Conservation (phyloP, 2,888 invertebrate genomes). For the Mythimna loreyi region DNA sequence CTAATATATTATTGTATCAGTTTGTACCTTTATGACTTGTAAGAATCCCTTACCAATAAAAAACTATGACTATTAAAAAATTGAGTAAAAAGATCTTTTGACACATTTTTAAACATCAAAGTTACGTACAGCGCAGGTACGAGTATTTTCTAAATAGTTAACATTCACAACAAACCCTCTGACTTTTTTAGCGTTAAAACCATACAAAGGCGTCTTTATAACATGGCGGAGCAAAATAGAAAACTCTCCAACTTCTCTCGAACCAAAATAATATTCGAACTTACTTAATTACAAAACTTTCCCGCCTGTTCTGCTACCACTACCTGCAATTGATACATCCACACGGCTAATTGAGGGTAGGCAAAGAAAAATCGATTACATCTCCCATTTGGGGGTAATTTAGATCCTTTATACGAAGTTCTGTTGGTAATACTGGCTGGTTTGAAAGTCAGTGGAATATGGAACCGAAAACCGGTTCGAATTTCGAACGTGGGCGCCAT, state of each 20-base stretch:
- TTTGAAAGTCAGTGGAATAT: constrained; percentile 57
- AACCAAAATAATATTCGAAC: constrained; percentile 9
- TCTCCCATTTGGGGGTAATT: constrained; percentile 56
- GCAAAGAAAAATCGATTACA: constrained; percentile 63
- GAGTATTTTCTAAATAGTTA: too few relatives aligned
- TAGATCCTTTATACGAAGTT: constrained; percentile 46
- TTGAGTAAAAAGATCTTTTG: too few relatives aligned
- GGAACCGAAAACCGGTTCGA: constrained; percentile 17
- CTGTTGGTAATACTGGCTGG: constrained; percentile 35
- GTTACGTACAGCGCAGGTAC: too few relatives aligned
- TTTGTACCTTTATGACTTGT: too few relatives aligned
- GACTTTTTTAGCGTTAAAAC: too few relatives aligned
- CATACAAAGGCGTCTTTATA: not conserved
- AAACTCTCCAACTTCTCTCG: constrained; percentile 11
- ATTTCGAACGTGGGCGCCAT: constrained; percentile 39
- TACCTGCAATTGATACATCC: constrained; percentile 61
- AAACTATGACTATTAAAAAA: too few relatives aligned
- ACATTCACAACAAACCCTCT: too few relatives aligned
- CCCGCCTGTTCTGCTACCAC: constrained; percentile 30
- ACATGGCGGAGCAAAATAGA: not conserved
- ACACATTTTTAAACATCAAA: too few relatives aligned
- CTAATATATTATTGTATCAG: too few relatives aligned
- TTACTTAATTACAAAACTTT: constrained; percentile 30
- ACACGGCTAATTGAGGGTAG: constrained; percentile 59
- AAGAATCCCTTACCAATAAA: too few relatives aligned